Conservation (phyloP, 2,797 vertebrate genomes). For the Phalanger gymnotis region DNA sequence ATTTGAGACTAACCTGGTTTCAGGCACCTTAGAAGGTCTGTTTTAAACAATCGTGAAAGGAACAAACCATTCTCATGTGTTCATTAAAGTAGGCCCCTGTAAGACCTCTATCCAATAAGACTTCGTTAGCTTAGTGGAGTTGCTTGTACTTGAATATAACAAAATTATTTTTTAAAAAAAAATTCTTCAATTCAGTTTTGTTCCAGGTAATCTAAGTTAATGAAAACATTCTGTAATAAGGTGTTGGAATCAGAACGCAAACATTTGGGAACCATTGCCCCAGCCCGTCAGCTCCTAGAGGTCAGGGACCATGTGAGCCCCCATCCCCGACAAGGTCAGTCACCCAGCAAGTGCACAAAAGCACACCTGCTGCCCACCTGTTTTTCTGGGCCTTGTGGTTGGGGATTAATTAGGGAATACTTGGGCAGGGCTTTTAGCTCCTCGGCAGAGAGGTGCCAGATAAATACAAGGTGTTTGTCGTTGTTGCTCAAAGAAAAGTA, state of each 20-base stretch:
- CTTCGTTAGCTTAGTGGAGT: not conserved
- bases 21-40: not conserved
- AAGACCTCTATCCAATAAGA: not conserved
- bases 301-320: not conserved
- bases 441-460: not conserved
- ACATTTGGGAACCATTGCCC: not conserved
- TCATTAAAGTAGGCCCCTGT: not conserved
- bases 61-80: not conserved
- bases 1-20: not conserved
- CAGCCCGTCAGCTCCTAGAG: not conserved
- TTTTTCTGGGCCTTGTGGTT: not conserved
- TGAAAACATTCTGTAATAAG: not conserved
- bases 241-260: not conserved
- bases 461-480: slow-evolving; percentile 9
- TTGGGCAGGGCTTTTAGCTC: not conserved
- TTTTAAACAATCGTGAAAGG: not conserved
- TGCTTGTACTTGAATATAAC: not conserved
- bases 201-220: not conserved
- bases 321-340: not conserved
- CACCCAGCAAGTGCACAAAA: not conserved
- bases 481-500: not conserved
- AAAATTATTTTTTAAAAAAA: not conserved
- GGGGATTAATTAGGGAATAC: not conserved
- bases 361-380: not conserved
- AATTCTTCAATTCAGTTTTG: not conserved